Base-by-base conservation (phyloP, 2,113 vertebrate genomes). In the Tetraodon nigroviridis region DNA sequence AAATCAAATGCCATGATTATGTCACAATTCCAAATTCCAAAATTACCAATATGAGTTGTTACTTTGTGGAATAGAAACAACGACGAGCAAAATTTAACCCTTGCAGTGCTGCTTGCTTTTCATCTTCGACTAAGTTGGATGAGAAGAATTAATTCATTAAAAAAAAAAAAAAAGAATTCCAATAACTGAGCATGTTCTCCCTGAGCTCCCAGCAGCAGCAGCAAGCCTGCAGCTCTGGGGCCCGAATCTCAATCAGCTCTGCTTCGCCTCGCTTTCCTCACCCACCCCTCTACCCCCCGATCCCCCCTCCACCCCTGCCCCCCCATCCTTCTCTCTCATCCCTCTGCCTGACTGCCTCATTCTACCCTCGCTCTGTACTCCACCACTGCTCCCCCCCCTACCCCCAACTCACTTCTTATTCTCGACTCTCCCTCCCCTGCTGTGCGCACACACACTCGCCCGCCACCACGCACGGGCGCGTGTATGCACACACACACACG, bases 141-240 rank as follows among this genome's bases (percentile, higher is more conserved):
- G 84, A 83, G 81, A 84, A 83, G 84, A 86, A 86, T 85, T 83
- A 84, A 88, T 86, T 86, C 80, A 88, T 86, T 85, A 87, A 73
- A 81, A 84, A 75, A 76, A 76, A 63, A 55, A 58, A 64, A 60
- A 74, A 77, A 75, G 71, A 77, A 81, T 84, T 87, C 73, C 80
- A 86, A 86, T 88, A 87, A 83, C 62, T 29, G 80, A 80, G 76
- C 71, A 66, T 80, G 80, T 86, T 86, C 71, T 83, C 76, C 72
- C 76, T 58, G 69, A 78, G 82, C 80, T 77, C 74, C 76, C 78
- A 82, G 73, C 70, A 37, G 32, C 32, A 66, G 76, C 71, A 73
- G 75, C 46, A 64, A 86, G 82, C 83, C 86, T 82, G 73, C 81
- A 84, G 84, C 84, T 81, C 84, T 83, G 83, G 80, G 83, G 78